Percentiles rank a stretch among this genome's conserved stretches.
These are phyloP conservation scores for human DNA, from an alignment of 2,113 vertebrate genomes.

Conservation along the genomic window DNA sequence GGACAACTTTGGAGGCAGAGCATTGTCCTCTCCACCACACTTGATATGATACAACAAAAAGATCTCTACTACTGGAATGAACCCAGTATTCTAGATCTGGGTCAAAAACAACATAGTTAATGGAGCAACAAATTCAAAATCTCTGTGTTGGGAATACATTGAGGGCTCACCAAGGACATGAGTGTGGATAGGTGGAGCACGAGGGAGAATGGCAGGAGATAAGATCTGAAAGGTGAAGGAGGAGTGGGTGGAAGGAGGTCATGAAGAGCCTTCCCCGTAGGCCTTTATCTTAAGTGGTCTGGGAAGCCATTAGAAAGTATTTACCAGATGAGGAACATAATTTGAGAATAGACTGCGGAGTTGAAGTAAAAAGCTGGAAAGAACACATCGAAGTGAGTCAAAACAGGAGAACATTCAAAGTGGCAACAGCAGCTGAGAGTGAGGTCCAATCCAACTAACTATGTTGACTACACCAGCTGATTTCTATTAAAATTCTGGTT, in stretches of 20 bases:
- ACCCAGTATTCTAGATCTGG: background rate
- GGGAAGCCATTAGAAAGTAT: background rate
- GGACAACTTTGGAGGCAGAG: rapidly evolving
- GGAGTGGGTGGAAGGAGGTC: background rate
- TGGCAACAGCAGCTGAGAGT: background rate
- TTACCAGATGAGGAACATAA: background rate
- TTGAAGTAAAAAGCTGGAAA: background rate
- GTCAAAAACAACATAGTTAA: background rate
- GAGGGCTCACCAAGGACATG: background rate
- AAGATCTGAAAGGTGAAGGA: background rate
- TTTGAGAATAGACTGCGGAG: background rate
- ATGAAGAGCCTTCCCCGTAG: background rate
- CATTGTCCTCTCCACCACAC: background rate
- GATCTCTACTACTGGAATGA: background rate
- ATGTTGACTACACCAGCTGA: background rate
- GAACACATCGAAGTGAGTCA: background rate
- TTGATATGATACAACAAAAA: background rate
- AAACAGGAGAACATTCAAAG: background rate
- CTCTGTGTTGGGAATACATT: background rate
- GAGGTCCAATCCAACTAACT: background rate
- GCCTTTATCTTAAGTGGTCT: background rate
- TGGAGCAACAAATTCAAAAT: background rate
- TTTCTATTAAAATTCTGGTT: background rate
- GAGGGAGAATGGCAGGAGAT: background rate
- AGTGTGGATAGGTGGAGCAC: background rate